Conservation (phyloP, 2,113 vertebrate genomes). For the Orthonyx spaldingii region DNA sequence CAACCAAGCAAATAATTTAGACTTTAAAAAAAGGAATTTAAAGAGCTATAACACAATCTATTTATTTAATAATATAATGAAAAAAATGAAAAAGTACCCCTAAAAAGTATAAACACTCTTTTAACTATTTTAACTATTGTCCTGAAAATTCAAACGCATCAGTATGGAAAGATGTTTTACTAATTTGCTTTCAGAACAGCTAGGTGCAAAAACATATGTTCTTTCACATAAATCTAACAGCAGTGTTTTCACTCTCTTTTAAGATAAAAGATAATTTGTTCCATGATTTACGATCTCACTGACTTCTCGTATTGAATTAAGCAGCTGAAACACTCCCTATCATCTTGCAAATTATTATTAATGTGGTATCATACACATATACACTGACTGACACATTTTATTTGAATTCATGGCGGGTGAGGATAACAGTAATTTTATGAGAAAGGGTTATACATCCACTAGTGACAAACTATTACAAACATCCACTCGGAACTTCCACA, state of each 20-base stretch:
- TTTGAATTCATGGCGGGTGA: not conserved
- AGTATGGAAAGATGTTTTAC: not conserved
- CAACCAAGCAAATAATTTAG: not conserved
- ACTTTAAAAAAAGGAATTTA: not conserved
- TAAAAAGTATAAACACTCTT: not conserved
- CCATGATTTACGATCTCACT: not conserved
- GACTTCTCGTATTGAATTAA: not conserved
- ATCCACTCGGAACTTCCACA: not conserved
- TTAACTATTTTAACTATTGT: not conserved
- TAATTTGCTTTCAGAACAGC: not conserved
- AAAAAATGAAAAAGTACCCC: not conserved
- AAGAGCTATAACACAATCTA: not conserved
- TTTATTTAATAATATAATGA: not conserved
- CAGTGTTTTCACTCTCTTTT: not conserved
- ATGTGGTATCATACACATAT: not conserved
- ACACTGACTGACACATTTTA: not conserved
- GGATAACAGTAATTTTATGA: not conserved
- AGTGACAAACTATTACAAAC: not conserved
- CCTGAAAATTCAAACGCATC: not conserved
- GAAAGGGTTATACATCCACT: not conserved
- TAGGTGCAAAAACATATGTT: not conserved
- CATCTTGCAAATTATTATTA: not conserved
- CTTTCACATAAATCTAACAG: not conserved
- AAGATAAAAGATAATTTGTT: slow-evolving; percentile 32
- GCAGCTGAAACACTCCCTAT: not conserved